Evolutionary conservation across 2,113 vertebrate genomes (phyloP).

Genomic region (Tor tambroides): DNA sequence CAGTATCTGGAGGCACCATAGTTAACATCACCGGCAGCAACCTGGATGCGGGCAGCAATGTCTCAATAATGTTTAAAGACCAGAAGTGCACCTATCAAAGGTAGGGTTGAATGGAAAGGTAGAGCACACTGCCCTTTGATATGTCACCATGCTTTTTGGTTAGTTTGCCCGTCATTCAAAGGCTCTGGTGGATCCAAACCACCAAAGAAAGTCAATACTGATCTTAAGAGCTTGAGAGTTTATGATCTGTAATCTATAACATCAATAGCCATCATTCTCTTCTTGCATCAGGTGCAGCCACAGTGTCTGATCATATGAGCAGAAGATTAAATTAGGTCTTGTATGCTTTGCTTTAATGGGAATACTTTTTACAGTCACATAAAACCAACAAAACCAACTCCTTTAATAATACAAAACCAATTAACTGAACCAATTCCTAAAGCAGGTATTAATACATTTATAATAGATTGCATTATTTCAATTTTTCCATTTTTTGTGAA

Average conservation of each 20-base stretch:
- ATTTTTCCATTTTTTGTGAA: not conserved
- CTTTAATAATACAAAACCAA: conserved; percentile 10
- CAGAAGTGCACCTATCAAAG: conserved; percentile 93
- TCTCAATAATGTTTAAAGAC: conserved; percentile 90
- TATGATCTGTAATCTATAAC: conserved; percentile 60
- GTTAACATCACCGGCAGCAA: conserved; percentile 95
- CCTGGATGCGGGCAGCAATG: conserved; percentile 93
- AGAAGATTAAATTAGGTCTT: conserved; percentile 3
- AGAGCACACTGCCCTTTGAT: conserved; percentile 44
- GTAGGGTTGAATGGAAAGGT: conserved; percentile 66
- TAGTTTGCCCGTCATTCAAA: not conserved
- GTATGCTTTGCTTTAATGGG: conserved; percentile 10
- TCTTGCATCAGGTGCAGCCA: conserved; percentile 11
- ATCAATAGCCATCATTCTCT: conserved; percentile 41
- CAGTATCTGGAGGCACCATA: conserved; percentile 92
- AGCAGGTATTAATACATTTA: not conserved
- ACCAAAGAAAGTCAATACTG: conserved; percentile 42
- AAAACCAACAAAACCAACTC: not conserved
- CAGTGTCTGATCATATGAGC: conserved; percentile 20
- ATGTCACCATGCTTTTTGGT: conserved; percentile 37
- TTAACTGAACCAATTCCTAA: not conserved
- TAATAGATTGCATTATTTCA: not conserved
- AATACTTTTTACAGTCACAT: not conserved
- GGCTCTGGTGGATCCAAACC: conserved; percentile 11
- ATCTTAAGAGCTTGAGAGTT: conserved; percentile 50